Evolutionary conservation across 2,113 vertebrate species (phyloP).

Genomic region (Astatoreochromis straeleni): DNA sequence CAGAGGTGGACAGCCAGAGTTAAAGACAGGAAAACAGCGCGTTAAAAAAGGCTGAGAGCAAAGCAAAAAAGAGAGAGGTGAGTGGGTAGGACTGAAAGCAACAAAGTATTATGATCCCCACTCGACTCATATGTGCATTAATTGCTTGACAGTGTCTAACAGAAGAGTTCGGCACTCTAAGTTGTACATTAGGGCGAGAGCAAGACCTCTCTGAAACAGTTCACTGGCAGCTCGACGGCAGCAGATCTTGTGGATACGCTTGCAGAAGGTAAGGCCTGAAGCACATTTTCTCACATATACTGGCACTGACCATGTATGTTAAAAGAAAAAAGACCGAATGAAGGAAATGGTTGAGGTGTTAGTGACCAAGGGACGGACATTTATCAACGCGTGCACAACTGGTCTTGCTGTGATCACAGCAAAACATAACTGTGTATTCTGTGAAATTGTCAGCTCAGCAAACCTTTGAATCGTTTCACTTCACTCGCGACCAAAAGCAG

Average conservation of each 20-base stretch:
- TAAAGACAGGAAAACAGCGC: neutral
- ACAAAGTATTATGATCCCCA: neutral
- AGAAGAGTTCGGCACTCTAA: neutral
- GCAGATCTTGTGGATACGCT: neutral
- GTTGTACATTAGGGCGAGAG: neutral
- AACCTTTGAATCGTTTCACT: neutral
- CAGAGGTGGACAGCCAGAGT: conserved; percentile 9
- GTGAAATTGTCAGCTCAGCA: neutral
- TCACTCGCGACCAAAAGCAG: neutral
- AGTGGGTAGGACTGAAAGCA: neutral
- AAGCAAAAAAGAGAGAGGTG: neutral
- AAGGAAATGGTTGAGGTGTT: neutral
- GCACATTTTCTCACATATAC: neutral
- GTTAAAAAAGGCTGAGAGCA: neutral
- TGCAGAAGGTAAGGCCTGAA: conserved; percentile 38
- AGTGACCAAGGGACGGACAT: neutral
- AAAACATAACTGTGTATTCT: neutral
- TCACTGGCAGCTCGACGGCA: neutral
- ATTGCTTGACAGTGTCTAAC: neutral
- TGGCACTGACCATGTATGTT: neutral
- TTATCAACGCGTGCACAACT: neutral
- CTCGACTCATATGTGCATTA: neutral
- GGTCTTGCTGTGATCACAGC: neutral
- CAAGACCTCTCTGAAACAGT: neutral
- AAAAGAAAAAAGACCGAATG: neutral